Evolutionary conservation across 1,140 invertebrate species (phyloP).

Genomic region (Listronotus oregonensis): DNA sequence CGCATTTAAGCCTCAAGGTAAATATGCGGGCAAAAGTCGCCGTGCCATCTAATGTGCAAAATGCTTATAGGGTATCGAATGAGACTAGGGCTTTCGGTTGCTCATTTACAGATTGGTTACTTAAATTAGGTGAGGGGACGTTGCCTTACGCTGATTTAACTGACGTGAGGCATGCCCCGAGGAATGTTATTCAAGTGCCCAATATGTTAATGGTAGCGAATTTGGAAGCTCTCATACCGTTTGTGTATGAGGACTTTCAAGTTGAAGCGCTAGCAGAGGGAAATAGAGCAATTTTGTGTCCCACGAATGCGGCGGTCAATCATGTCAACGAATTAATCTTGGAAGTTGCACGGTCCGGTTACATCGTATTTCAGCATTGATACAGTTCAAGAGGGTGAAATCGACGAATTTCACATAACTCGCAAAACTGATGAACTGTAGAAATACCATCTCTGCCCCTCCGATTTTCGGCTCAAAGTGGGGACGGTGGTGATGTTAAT

Average conservation of each 20-base stretch:
- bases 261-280: too few relatives aligned
- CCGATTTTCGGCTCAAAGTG: not conserved
- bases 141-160: not conserved
- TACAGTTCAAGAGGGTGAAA: not conserved
- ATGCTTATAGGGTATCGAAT: not conserved
- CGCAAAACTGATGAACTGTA: not conserved
- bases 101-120: not conserved
- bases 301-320: not conserved
- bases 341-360: not conserved
- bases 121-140: not conserved
- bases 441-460: not conserved
- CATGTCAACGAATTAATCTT: not conserved
- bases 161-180: not conserved
- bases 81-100: not conserved
- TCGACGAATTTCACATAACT: not conserved
- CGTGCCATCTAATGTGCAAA: not conserved
- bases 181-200: not conserved
- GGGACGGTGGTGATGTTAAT: slow-evolving; percentile 2
- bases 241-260: not conserved
- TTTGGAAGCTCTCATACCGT: not conserved
- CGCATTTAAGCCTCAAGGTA: not conserved
- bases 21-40: not conserved
- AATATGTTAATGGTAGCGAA: not conserved
- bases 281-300: not conserved
- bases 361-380: slow-evolving; percentile 1